phyloP scores from a whole-genome alignment of 2,888 invertebrate genomes.

The Matsumyia berberina region DNA sequence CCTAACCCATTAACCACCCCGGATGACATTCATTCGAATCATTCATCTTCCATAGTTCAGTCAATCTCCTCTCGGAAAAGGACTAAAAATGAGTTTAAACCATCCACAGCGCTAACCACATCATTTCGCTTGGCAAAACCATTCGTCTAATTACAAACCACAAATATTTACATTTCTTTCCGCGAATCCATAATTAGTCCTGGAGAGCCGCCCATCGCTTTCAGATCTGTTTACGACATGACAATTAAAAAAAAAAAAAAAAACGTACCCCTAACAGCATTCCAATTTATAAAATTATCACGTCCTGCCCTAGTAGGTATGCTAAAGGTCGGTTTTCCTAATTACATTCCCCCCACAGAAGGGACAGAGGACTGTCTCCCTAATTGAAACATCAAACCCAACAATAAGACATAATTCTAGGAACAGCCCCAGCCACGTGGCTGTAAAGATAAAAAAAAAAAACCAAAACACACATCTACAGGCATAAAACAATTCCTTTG shows the following conservation, averaged over 20 bases:
- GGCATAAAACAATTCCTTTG: no score
- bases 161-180: constrained; percentile 28
- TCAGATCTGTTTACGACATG: constrained; percentile 10
- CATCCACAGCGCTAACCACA: background rate
- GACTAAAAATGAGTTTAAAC: no score
- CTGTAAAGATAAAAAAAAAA: background rate
- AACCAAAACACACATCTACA: no score
- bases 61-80: no score
- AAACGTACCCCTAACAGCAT: background rate
- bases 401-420: constrained; percentile 50
- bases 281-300: constrained; percentile 24
- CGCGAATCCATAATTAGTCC: constrained; percentile 12
- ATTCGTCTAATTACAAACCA: constrained; percentile 14
- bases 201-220: background rate
- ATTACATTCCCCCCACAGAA: no score
- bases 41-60: no score
- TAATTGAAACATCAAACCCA: constrained; percentile 54
- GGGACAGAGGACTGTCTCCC: background rate
- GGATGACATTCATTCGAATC: no score
- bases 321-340: background rate
- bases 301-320: background rate
- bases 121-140: background rate
- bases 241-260: constrained; percentile 5
- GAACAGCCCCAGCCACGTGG: constrained; percentile 15
- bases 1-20: no score